Conservation (phyloP, 2,797 vertebrate genomes). For the Anguilla pacifica region DNA sequence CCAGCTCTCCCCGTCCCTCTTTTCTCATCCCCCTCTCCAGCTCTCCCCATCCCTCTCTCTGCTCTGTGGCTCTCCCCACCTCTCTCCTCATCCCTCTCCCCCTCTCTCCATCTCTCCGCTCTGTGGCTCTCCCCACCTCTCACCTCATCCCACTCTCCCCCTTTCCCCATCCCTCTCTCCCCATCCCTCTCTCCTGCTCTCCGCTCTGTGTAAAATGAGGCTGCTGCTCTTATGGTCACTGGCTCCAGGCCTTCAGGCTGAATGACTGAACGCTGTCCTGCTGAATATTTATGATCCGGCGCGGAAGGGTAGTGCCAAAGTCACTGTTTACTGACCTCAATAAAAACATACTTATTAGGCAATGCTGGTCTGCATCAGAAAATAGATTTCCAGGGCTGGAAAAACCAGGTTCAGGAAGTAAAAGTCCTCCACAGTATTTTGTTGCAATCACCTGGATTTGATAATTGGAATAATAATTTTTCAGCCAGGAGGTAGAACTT, state of each 20-base stretch:
- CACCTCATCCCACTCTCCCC: not conserved
- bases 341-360: not conserved
- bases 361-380: not conserved
- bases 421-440: too few species aligned
- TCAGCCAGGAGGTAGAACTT: too few species aligned
- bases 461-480: too few species aligned
- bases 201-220: not conserved
- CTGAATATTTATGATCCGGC: not conserved
- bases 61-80: not conserved
- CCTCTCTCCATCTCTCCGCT: too few species aligned
- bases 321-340: constrained; percentile 3
- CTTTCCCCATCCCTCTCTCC: not conserved
- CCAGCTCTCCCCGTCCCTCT: not conserved
- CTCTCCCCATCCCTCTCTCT: not conserved
- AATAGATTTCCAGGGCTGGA: not conserved
- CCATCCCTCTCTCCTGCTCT: not conserved
- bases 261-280: not conserved
- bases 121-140: not conserved
- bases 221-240: not conserved
- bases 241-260: not conserved
- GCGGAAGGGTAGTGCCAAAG: not conserved
- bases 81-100: not conserved
- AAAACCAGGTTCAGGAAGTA: too few species aligned
- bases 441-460: too few species aligned
- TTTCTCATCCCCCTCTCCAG: too few species aligned